Percentiles rank a stretch among this genome's conserved stretches.
Conservation (phyloP, 2,113 vertebrate genomes). For the Lagopus leucura region DNA sequence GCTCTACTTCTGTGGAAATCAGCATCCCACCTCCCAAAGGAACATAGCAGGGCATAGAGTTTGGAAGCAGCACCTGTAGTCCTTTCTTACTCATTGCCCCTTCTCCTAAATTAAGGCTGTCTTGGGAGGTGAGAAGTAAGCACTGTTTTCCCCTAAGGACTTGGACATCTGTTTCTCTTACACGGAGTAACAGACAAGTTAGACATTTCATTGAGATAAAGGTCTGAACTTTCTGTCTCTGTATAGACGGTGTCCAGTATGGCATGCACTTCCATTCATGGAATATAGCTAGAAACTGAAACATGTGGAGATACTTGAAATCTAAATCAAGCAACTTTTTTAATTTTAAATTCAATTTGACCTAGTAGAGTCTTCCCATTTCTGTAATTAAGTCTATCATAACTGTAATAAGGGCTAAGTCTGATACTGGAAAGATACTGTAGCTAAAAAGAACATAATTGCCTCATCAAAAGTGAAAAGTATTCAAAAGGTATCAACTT, state of each 20-base stretch:
- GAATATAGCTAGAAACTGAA: background rate
- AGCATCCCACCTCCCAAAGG: background rate
- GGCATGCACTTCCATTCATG: background rate
- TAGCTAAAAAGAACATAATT: background rate
- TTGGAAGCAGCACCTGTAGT: background rate
- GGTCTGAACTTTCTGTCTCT: background rate
- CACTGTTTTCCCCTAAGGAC: background rate
- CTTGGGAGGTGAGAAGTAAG: background rate
- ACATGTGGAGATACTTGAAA: conserved; percentile 19
- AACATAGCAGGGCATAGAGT: background rate
- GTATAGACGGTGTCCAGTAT: background rate
- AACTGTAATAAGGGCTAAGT: background rate
- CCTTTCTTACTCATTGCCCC: background rate
- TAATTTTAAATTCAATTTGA: conserved; percentile 14
- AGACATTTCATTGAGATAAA: background rate
- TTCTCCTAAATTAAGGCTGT: background rate
- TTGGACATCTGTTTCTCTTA: background rate
- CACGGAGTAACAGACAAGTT: background rate
- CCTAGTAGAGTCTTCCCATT: conserved; percentile 12
- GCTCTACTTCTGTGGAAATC: background rate
- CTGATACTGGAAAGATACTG: background rate
- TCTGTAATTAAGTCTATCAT: background rate
- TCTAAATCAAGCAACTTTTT: conserved; percentile 26
- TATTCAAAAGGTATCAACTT: background rate
- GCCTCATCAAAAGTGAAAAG: background rate